phyloP scores from a whole-genome alignment of 2,888 invertebrate species.

The Drosophila eohydei region DNA sequence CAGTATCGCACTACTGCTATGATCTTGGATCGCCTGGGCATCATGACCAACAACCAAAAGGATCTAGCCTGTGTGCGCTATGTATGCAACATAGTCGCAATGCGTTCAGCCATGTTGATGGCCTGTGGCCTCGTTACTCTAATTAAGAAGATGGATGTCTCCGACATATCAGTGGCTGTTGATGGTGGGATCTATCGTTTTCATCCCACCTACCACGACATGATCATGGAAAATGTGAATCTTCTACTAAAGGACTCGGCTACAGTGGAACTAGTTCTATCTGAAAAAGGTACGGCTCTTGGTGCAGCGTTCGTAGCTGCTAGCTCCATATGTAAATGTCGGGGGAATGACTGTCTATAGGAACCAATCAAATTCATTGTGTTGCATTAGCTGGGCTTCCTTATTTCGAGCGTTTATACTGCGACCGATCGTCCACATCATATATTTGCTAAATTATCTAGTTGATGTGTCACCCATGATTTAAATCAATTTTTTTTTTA shows the following conservation, averaged over 20 bases:
- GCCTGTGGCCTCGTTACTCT: constrained; percentile 94
- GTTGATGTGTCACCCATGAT: background rate
- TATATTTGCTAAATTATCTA: background rate
- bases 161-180: constrained; percentile 90
- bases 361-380: too few species aligned
- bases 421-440: too few species aligned
- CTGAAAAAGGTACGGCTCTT: constrained; percentile 61
- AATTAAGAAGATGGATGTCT: constrained; percentile 93
- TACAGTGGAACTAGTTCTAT: constrained; percentile 41
- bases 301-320: constrained; percentile 66
- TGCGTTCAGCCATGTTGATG: constrained; percentile 95
- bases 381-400: too few species aligned
- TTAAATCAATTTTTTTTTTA: background rate
- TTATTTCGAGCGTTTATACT: too few species aligned
- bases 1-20: constrained; percentile 90
- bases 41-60: constrained; percentile 88
- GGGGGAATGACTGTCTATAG: too few species aligned
- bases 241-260: constrained; percentile 41
- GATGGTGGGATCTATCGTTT: constrained; percentile 61
- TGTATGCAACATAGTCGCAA: constrained; percentile 94
- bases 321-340: background rate
- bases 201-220: constrained; percentile 52
- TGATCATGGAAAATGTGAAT: constrained; percentile 34
- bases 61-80: constrained; percentile 96
- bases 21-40: constrained; percentile 91